Evolutionary conservation across 1,140 invertebrate species (phyloP), one percentile per base, ranked within the genome.

Genomic region (Ips nitidus): DNA sequence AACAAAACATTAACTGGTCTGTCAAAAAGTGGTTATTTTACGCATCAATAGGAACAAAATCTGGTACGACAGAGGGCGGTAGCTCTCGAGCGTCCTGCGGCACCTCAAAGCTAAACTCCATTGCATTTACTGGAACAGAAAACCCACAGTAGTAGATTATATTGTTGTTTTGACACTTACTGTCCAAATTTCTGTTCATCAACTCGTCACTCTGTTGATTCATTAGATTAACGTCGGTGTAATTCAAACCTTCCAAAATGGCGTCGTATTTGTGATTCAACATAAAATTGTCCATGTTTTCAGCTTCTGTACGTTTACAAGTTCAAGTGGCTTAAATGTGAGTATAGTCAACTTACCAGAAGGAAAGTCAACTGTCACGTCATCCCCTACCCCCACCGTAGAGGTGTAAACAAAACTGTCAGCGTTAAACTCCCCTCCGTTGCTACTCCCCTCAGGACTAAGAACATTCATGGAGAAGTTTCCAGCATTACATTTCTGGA

Each of bases 111-210:
- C 7, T 64, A 64, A 53, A 64, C 36, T 64, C 61, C 39, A 64
- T 53, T 7, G 52, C 8, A 37, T 36, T 62, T 22, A 40, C 59
- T 50, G 38, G 1, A 58, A 58, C 4, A 38, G 2, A 58, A 58
- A 39, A 58, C 8, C 2, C 6, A 36, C 6, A 6, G 2, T 5
- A 58, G 8, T 8, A 40, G 40, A 58, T 58, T 58, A 36, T 55
- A 52, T 68, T 37, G 37, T 2, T 22, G 5, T 36, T 37, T 55
- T 55, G 36, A 5, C 52, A 55, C 77, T 86, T 65, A 83, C 68
- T 3, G 3, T 70, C 52, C 22, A 57, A 58, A 41, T 64, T 63
- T 6, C 36, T 55, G 3, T 3, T 3, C 1, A 3, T 22, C 22
- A 22, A 22, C 52, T 55, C n/a, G 37, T 55, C 36, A 22, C 22